A percentile compares a stretch with the other conserved stretches of the same genome.
Evolutionary conservation across 2,113 vertebrate species (phyloP).

Genomic region (Butorides virescens): DNA sequence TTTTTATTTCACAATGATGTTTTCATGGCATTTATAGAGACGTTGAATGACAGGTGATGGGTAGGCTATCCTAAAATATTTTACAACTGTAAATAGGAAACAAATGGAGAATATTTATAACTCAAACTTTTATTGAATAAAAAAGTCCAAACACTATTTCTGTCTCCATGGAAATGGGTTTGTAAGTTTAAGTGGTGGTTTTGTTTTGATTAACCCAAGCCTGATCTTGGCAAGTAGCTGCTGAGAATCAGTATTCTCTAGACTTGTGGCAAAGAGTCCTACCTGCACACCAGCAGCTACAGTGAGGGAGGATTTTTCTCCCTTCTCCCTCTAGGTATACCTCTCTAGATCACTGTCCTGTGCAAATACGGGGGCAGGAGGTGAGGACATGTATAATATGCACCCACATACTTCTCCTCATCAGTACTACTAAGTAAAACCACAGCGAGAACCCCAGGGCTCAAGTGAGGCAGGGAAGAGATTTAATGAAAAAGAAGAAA

Average conservation of each 20-base stretch:
- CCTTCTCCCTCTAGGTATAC: neutral
- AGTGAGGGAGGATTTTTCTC: neutral
- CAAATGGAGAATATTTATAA: constrained; percentile 88
- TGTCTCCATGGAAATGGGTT: constrained; percentile 5
- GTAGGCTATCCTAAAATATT: constrained; percentile 82
- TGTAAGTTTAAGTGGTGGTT: neutral
- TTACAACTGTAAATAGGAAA: constrained; percentile 89
- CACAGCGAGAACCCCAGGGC: neutral
- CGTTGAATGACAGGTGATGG: constrained; percentile 73
- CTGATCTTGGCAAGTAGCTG: neutral
- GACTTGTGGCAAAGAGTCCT: neutral
- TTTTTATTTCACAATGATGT: constrained; percentile 82
- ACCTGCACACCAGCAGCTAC: neutral
- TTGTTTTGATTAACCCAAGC: neutral
- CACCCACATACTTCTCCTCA: neutral
- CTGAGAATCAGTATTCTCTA: neutral
- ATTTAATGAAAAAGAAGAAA: neutral
- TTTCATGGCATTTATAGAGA: constrained; percentile 82
- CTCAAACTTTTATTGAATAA: constrained; percentile 81
- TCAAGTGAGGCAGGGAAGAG: neutral
- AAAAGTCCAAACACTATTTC: constrained; percentile 38
- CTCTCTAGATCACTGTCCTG: neutral
- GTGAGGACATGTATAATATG: neutral
- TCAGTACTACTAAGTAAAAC: neutral
- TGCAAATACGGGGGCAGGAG: neutral